Evolutionary conservation across 2,113 vertebrate species (phyloP).

Genomic region (Pseudolaguvia tuberculata): DNA sequence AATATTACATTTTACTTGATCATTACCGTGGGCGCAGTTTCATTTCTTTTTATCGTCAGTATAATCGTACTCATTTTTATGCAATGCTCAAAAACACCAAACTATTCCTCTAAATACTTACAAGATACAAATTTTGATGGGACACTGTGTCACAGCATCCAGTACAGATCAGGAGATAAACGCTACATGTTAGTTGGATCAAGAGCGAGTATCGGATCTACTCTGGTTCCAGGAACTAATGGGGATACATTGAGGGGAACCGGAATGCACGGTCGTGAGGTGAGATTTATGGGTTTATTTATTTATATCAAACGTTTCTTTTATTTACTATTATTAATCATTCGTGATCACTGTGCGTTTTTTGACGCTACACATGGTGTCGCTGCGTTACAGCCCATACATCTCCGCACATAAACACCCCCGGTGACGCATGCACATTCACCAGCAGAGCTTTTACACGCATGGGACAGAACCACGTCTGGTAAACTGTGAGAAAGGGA

Average conservation of each 20-base stretch:
- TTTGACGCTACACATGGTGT: conserved; percentile 14
- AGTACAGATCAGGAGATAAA: conserved; percentile 65
- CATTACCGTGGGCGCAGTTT: conserved; percentile 56
- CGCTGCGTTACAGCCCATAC: conserved; percentile 5
- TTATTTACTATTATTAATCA: too few relatives aligned
- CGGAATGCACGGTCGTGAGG: conserved; percentile 4
- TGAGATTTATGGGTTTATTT: background rate
- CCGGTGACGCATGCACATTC: background rate
- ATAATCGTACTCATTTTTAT: conserved; percentile 51
- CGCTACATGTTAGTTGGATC: conserved; percentile 63
- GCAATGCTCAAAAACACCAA: conserved; percentile 54
- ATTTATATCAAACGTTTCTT: background rate
- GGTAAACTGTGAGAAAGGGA: background rate
- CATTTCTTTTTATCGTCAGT: conserved; percentile 54
- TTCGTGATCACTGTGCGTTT: background rate
- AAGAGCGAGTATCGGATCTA: conserved; percentile 62
- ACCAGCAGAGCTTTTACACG: background rate
- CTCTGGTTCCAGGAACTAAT: conserved; percentile 45
- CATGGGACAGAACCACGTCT: background rate
- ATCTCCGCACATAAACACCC: background rate
- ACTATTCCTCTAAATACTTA: conserved; percentile 55
- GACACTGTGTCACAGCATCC: conserved; percentile 64
- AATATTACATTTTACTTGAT: conserved; percentile 55
- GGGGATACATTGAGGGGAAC: conserved; percentile 37
- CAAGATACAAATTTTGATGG: conserved; percentile 56